Conservation (phyloP, 2,797 vertebrate species). For the Thunnus albacares region DNA sequence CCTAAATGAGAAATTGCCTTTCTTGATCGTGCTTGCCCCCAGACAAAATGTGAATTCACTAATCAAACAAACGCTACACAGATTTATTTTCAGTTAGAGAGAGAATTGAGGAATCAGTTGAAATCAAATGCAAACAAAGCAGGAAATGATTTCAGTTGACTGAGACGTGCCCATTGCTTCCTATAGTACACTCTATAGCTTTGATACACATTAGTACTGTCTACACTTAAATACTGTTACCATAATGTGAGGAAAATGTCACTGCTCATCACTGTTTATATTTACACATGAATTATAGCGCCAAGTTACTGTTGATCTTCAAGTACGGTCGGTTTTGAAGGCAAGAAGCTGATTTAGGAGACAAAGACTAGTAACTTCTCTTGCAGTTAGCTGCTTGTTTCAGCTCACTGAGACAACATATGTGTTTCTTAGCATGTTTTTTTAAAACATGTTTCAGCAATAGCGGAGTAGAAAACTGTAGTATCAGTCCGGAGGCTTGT, state of each 20-base stretch:
- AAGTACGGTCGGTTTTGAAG: neutral
- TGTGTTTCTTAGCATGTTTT: conserved; percentile 54
- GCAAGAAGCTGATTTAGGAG: conserved; percentile 14
- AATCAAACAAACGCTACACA: conserved; percentile 44
- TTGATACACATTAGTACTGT: conserved; percentile 28
- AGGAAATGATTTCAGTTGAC: conserved; percentile 29
- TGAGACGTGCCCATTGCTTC: conserved; percentile 34
- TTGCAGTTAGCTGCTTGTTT: conserved; percentile 16
- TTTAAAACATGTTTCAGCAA: conserved; percentile 53
- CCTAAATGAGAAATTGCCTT: conserved; percentile 45
- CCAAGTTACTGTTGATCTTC: conserved; percentile 33
- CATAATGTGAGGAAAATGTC: conserved; percentile 38
- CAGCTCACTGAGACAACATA: conserved; percentile 17
- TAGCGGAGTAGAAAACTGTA: conserved; percentile 48
- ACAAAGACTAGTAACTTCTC: conserved; percentile 9
- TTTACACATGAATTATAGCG: conserved; percentile 28
- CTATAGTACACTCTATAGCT: conserved; percentile 27
- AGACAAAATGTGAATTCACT: conserved; percentile 68
- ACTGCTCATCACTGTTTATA: conserved; percentile 43
- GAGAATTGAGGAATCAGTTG: conserved; percentile 9
- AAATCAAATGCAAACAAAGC: conserved; percentile 23
- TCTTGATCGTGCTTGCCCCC: conserved; percentile 53
- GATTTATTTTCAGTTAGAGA: conserved; percentile 17
- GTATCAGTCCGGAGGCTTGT: conserved; percentile 42
- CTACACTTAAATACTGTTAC: conserved; percentile 48